Evolutionary conservation across 2,113 vertebrate genomes (phyloP), one percentile per base, ranked within the genome.

Genomic region (Ptyas mucosa): DNA sequence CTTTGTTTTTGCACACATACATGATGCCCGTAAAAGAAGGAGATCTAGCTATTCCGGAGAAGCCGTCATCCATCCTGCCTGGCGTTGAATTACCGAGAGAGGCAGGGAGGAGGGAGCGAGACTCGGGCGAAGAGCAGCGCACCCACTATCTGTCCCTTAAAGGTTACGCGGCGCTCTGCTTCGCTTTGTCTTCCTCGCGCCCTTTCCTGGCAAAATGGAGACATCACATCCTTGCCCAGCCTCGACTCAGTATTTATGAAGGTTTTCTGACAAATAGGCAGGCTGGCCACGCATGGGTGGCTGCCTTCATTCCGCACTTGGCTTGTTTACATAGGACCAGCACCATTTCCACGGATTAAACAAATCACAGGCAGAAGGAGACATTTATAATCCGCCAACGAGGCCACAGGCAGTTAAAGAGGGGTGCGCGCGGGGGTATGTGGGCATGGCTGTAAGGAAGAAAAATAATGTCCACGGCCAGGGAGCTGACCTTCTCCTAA

Each of bases 341-440:
- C 98, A 99, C 98, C 98, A 98, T 99, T 99, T 99, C 98, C 99
- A 98, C 98, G 98, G 98, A 99, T 99, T 99, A 99, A 99, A 99
- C 99, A 99, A 99, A 99, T 99, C 99, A 98, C 98, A 97, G 98
- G 97, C 97, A 98, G 98, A 98, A 98, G 98, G 98, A 99, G 98
- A 98, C 98, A 99, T 99, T 98, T 98, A 98, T 99, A 99, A 98
- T 97, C 98, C 97, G 96, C 98, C 98, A 99, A 99, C 97, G 98
- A 98, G 97, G 97, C 98, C 98, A 98, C 98, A 97, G 98, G 98
- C 98, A 98, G 98, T 97, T 98, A 98, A 98, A 97, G 98, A 98
- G 97, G 97, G 97, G 94, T 94, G 97, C 81, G 95, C 61, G 49
- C 85, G 43, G 85, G 51, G 34, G 53, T 43, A 97, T 97, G 98